phyloP scores from a whole-genome alignment of 92 coral and sea anemone species.

The Palythoa heliodiscus region DNA sequence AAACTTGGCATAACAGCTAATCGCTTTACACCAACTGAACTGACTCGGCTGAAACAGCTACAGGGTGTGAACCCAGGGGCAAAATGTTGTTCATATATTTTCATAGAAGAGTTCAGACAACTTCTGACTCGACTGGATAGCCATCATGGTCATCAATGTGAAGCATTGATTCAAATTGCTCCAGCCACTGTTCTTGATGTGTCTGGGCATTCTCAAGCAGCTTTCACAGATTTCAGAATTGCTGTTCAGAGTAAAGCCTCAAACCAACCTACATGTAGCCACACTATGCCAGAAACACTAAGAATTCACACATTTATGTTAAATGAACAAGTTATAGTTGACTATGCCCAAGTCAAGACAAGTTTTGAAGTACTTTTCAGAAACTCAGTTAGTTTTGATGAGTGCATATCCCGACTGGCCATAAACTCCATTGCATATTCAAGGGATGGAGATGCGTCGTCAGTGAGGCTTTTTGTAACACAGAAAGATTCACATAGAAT shows the following conservation, averaged over 20 bases:
- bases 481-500: slow-evolving; percentile 71
- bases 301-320: slow-evolving; percentile 53
- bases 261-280: background rate
- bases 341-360: slow-evolving; percentile 57
- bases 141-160: slow-evolving; percentile 18
- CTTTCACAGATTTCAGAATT: background rate
- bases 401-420: slow-evolving; percentile 30
- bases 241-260: slow-evolving; percentile 28
- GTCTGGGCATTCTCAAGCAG: background rate
- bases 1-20: slow-evolving; percentile 64
- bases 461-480: slow-evolving; percentile 44
- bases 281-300: background rate
- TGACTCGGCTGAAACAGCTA: slow-evolving; percentile 57
- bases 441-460: slow-evolving; percentile 13
- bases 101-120: slow-evolving; percentile 42
- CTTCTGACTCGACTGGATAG: slow-evolving; percentile 56
- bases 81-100: slow-evolving; percentile 71
- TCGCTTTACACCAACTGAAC: slow-evolving; percentile 58
- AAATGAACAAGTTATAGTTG: slow-evolving; percentile 56
- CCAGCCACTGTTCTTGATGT: slow-evolving; percentile 44
- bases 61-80: slow-evolving; percentile 63
- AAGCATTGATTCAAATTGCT: slow-evolving; percentile 50
- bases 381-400: slow-evolving; percentile 51
- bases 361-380: slow-evolving; percentile 60
- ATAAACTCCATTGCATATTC: slow-evolving; percentile 40